These are phyloP conservation scores for Pammene fasciana DNA, from an alignment of 2,888 invertebrate species.

Conservation along the genomic window DNA sequence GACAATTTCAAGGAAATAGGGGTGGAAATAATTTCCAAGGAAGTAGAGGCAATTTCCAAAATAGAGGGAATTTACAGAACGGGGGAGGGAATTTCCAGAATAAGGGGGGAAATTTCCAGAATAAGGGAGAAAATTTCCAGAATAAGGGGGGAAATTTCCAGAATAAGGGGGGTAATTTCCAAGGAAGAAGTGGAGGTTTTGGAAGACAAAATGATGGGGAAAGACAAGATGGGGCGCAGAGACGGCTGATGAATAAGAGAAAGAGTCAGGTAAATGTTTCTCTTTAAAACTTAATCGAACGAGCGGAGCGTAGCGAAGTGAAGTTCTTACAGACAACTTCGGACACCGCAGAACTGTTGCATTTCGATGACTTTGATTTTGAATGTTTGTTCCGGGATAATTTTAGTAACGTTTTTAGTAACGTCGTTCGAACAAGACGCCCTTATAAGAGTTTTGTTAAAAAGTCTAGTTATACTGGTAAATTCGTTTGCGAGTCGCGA, in stretches of 20 bases:
- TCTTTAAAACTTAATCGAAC: no score
- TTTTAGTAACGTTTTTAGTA: no score
- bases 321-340: no score
- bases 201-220: conserved; percentile 14
- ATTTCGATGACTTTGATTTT: no score
- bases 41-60: conserved; percentile 25
- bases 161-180: neutral
- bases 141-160: conserved; percentile 32
- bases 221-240: conserved; percentile 43
- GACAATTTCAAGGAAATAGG: conserved; percentile 1
- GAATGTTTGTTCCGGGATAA: no score
- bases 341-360: no score
- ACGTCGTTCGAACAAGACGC: no score
- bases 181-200: conserved; percentile 1
- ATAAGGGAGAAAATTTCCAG: conserved; percentile 1
- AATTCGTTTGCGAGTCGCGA: no score
- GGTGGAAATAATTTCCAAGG: neutral
- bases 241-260: conserved; percentile 70
- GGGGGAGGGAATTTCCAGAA: conserved; percentile 2
- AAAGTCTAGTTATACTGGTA: no score
- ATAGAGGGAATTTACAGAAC: conserved; percentile 4
- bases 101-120: conserved; percentile 2
- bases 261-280: conserved; percentile 59
- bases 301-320: no score
- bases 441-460: no score